Evolutionary conservation across 2,113 vertebrate species (phyloP), one percentile per base, ranked within the genome.

Genomic region (Pan paniscus): DNA sequence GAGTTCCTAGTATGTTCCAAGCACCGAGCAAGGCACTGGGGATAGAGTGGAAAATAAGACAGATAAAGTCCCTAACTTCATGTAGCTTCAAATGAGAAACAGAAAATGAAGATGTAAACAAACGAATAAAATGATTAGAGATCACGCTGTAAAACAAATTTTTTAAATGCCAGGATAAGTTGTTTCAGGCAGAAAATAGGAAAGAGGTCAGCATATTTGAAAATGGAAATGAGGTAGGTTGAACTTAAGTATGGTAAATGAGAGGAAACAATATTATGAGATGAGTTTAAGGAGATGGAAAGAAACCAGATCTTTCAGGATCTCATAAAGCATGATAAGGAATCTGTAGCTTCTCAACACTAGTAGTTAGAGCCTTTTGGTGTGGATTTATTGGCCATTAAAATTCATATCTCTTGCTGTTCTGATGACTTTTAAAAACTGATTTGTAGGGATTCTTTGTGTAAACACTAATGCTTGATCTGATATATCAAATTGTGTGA

Each of bases 121-220:
- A 59, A 48, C 2, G 61, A 89, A 67, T 5, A 50, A 70, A 40
- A 80, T 43, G 6, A 89, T 38, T 48, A 75, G 30, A 92, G 27
- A 38, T 20, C 23, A 14, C 27, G 13, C 27, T 55, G 50, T 61
- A 8, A 94, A 73, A 64, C 22, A 79, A 83, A 83, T 40, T 64
- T 30, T 32, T 64, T 10, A 5, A 35, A 52, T 43, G 14, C 46
- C 30, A 72, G 43, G 14, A 68, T n/a, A 78, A 82, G 40, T 91
- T 50, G 67, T 38, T 84, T 95, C 52, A 50, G 95, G 50, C 10
- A 81, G 64, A 81, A 97, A 94, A 89, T 2, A 81, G 48, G 13
- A 43, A 89, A 96, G 70, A 83, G 3, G 35, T 91, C 61, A 43
- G 40, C 8, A 82, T 72, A 93, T 78, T 43, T 72, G 38, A 84